Base-by-base conservation (phyloP, 2,113 vertebrate species). In the Phylloscopus whistleri region DNA sequence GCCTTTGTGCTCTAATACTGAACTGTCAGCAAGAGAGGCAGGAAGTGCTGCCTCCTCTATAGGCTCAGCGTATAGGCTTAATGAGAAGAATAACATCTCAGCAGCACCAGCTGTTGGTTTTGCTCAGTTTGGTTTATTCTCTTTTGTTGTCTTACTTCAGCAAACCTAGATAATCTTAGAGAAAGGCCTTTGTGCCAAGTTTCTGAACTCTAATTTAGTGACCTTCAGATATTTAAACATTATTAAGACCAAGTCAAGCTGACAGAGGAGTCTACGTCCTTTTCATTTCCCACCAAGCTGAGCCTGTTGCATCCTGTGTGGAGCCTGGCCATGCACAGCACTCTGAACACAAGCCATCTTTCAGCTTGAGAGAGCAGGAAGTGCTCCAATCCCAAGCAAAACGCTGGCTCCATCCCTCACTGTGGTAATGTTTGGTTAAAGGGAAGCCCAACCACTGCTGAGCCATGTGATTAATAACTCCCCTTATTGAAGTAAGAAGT, bases 161-260 rank as follows among this genome's bases (percentile, higher is more conserved):
- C 33, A 93, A 94, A 91, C 68, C 31, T 48, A 88, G 87, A 84
- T 96, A 96, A 95, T 94, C 84, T 89, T 30, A 58, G 91, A 93
- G 59, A 90, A 75, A 9, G 43, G 52, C 80, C 56, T 92, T 92
- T 92, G 90, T 95, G 79, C 78, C 60, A 63, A 80, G 55, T 81
- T 78, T 94, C 85, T 83, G 59, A 24, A 15, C 79, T 90, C 55
- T 83, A 70, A 90, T 94, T 93, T 94, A 59, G 58, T 87, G 85
- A 80, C 79, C 87, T 91, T 94, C 85, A 90, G 77, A 87, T 96
- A 91, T 87, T 96, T 88, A 94, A 94, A 86, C 73, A 16, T 87
- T 82, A 92, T 81, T 94, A 94, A 96, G 89, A 88, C 72, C 59
- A 56, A 84, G 82, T 30, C 7, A 1, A 67, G 75, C 93, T 95